Base-by-base conservation (phyloP, 2,888 invertebrate genomes). In the Lepidocyrtoides sp. region DNA sequence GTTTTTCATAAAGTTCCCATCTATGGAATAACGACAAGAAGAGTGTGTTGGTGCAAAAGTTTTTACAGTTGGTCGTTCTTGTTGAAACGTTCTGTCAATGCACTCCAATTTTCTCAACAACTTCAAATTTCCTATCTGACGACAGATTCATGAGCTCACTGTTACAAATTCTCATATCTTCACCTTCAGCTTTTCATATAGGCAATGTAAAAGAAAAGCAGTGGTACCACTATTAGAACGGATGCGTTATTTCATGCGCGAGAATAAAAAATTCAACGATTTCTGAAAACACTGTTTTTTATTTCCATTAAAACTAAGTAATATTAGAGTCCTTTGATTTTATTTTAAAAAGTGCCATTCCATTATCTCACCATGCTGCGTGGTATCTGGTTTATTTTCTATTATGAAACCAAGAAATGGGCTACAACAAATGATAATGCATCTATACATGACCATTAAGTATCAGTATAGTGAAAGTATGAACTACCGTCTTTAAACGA, bases 51-150 rank as follows among this genome's bases (percentile, higher is more conserved):
- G 60, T 81, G 91, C 91, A 89, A 81, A 93, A 93, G 94, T 93
- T 94, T 93, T 93, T 92, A 93, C 94, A 94, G 94, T 94, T 94
- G 94, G 93, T 92, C 93, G 77, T 81, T 89, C 81, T 51, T 91
- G 94, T 92, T 93, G 94, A 94, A 91, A 94, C 91, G 88, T 93
- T 92, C 94, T 94, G 94, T 94, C 94, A 91, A 86, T 94, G 92
- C 91, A 77, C 92, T 86, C 91, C 91, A 92, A 89, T 91, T 89
- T 92, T 89, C 91, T 91, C 91, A 91, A 91, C 91, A 92, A 92
- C 90, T 92, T 89, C 82, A 85, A 94, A 94, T 94, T 93, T 93
- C 91, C 88, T 12, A 32, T 82, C 51, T 91, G 94, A 93, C 91
- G 94, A 94, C 92, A 93, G 94, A 94, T 94, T 94, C 94, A 94